phyloP scores from a whole-genome alignment of 2,113 vertebrate species.

The Microtus montanus region DNA sequence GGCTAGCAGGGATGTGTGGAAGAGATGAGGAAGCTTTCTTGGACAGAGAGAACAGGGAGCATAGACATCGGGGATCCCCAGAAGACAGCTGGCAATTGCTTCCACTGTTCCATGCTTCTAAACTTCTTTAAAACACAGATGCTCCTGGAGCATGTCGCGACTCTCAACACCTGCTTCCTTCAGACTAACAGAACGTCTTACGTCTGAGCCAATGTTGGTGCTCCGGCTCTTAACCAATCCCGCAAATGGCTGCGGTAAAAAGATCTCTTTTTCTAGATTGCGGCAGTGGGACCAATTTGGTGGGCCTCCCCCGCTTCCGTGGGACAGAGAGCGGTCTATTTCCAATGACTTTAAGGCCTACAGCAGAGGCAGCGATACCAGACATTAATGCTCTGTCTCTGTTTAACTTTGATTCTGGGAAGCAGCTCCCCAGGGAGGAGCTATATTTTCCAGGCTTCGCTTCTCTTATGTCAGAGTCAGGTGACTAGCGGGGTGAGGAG shows the following conservation, averaged over 20 bases:
- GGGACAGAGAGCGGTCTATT: not conserved
- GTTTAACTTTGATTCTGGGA: not conserved
- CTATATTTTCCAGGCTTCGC: not conserved
- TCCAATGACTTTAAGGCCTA: not conserved
- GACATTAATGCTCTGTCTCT: not conserved
- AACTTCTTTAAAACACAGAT: not conserved
- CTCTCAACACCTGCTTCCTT: not conserved
- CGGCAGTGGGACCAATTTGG: not conserved
- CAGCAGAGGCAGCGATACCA: not conserved
- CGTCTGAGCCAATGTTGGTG: not conserved
- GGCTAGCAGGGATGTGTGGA: not conserved
- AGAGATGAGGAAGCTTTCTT: not conserved
- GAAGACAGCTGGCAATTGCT: not conserved
- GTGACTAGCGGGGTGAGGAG: not conserved
- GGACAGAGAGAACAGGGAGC: not conserved
- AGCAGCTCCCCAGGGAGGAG: not conserved
- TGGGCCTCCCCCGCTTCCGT: not conserved
- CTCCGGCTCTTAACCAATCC: not conserved
- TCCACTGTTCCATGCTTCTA: not conserved
- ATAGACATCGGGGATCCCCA: not conserved
- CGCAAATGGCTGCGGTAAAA: not conserved
- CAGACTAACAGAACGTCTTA: not conserved
- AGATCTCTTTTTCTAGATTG: not conserved
- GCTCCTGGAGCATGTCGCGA: not conserved
- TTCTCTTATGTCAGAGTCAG: not conserved